A percentile compares a stretch with the other conserved stretches of the same genome.
Conservation (phyloP, 2,888 invertebrate genomes). For the Nematopogon swammerdamellus region DNA sequence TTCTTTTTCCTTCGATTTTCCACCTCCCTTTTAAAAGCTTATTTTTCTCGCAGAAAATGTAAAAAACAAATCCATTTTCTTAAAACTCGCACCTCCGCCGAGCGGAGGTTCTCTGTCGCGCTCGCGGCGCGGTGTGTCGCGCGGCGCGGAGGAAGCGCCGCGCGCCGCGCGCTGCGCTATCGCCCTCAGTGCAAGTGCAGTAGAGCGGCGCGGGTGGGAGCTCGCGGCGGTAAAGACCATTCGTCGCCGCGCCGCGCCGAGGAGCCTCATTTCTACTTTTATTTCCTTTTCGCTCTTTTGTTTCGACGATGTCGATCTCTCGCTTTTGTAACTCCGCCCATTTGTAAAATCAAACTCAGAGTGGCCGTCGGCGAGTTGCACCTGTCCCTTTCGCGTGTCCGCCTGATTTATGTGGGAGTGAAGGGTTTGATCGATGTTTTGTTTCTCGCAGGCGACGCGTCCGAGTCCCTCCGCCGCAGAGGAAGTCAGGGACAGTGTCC, state of each 20-base stretch:
- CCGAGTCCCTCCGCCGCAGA: background rate
- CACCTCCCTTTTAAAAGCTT: conserved; percentile 29
- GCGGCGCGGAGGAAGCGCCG: conserved; percentile 1
- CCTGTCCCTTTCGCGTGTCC: conserved; percentile 48
- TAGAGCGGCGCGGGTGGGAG: no score
- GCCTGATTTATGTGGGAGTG: conserved; percentile 55
- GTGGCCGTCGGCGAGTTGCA: conserved; percentile 33
- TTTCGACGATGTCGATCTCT: conserved; percentile 44
- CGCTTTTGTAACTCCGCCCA: conserved; percentile 48
- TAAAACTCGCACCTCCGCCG: background rate
- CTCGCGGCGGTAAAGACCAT: no score
- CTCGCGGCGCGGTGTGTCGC: background rate
- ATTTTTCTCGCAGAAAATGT: conserved; percentile 20
- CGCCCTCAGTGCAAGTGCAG: no score
- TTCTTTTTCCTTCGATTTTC: conserved; percentile 41
- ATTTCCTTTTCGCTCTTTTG: conserved; percentile 52
- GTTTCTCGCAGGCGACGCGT: conserved; percentile 24
- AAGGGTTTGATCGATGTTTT: conserved; percentile 53
- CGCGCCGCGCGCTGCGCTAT: conserved; percentile 29
- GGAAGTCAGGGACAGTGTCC: background rate
- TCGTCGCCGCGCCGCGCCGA: background rate
- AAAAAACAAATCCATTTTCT: background rate
- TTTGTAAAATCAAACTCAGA: conserved; percentile 51
- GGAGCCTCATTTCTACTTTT: conserved; percentile 17
- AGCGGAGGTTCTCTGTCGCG: background rate